Evolutionary conservation across 2,888 invertebrate genomes (phyloP), one percentile per base, ranked within the genome.

Genomic region (Cheiracanthium punctorium): DNA sequence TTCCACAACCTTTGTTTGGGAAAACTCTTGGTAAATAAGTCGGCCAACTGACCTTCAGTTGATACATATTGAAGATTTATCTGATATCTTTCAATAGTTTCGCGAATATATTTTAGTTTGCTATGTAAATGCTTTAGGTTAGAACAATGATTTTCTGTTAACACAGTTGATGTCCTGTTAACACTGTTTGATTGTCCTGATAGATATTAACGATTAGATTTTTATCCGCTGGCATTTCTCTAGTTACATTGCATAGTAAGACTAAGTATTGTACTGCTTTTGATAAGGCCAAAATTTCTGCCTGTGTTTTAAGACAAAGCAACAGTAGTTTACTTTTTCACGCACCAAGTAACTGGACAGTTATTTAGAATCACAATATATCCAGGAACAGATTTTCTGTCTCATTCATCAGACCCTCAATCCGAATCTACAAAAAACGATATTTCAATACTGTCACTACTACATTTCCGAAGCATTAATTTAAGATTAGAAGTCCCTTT

Each of bases 401-500:
- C 71, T 28, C 28, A 12, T 58, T 52, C 20, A 71, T 71, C 71
- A 28, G 80, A 33, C 29, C 71, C 37, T 58, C 80, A 77, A 30
- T 67, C 77, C 20, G 77, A 67, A 71, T 52, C 37, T 14, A 70
- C 37, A 80, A 48, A 71, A 52, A 80, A 24, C 69, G 1, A 24
- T n/a, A 80, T 48, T 28, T 43, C 17, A 70, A 52, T 5, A 69
- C 70, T 70, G 8, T 52, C 79, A 79, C 32, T 70, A 70, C 48
- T 0, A 70, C 32, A 70, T 70, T 48, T 65, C 37, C 30, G 28
- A 76, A 65, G 41, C n/a, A 65, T 30, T 76, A 65, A 65, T 65
- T 76, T 69, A 5, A 79, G 77, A 52, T 79, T 58, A 52, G 52
- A 58, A 29, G 79, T 33, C 32, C 77, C 77, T 77, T 77, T 77